phyloP scores from a whole-genome alignment of 2,797 vertebrate species.

The Labroides dimidiatus region DNA sequence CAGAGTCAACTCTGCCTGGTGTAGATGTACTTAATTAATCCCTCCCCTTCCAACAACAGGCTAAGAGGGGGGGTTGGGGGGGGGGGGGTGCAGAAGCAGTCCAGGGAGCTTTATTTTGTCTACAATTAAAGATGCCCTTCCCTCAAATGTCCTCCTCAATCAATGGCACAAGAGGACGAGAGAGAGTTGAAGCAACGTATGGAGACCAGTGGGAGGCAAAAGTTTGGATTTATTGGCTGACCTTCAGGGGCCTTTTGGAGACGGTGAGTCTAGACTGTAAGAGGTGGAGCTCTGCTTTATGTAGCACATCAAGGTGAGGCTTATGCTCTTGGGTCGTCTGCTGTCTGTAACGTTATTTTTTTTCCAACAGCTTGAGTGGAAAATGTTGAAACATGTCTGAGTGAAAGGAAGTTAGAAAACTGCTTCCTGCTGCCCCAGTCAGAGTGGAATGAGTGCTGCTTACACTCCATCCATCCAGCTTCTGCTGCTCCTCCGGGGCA shows the following conservation, averaged over 20 bases:
- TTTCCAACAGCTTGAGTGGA: not conserved
- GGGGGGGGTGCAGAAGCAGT: conserved; percentile 41
- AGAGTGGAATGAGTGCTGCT: not conserved
- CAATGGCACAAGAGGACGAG: conserved; percentile 53
- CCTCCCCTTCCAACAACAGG: conserved; percentile 55
- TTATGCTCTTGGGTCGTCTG: not conserved
- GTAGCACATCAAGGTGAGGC: not conserved
- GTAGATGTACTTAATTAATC: conserved; percentile 79
- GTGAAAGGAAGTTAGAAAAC: not conserved
- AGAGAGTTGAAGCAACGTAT: conserved; percentile 29
- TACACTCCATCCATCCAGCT: too few species aligned
- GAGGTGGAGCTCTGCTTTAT: not conserved
- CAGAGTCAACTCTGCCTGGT: conserved; percentile 62
- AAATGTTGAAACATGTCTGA: not conserved
- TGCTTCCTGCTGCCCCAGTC: not conserved
- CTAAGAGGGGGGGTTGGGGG: too few species aligned
- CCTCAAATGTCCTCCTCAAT: conserved; percentile 49
- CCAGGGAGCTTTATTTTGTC: conserved; percentile 66
- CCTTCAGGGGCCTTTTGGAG: conserved; percentile 48
- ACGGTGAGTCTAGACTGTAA: not conserved
- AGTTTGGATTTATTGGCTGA: conserved; percentile 54
- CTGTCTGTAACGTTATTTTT: not conserved
- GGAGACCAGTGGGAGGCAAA: conserved; percentile 9
- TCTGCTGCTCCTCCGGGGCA: too few species aligned
- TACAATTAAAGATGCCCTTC: conserved; percentile 76